These are phyloP conservation scores for Hyperoplus immaculatus DNA, from an alignment of 2,797 vertebrate species.

Conservation along the genomic window DNA sequence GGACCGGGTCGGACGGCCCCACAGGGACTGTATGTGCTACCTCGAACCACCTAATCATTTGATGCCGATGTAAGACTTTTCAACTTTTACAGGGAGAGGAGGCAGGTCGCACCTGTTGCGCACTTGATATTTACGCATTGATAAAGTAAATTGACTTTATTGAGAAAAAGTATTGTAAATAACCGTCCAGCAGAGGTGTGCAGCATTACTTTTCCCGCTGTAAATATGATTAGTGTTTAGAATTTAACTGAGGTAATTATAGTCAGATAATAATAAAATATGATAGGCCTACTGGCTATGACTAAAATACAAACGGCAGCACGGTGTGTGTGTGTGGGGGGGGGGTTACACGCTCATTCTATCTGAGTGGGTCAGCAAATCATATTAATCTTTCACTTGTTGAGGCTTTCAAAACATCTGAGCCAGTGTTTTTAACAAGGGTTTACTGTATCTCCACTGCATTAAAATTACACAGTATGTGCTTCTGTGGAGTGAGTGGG, in stretches of 20 bases:
- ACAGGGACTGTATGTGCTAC: conserved; percentile 87
- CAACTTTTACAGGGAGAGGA: conserved; percentile 46
- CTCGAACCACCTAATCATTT: conserved; percentile 85
- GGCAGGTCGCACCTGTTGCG: conserved; percentile 62
- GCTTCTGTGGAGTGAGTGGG: neutral
- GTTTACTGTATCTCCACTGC: conserved; percentile 1
- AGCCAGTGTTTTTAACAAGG: neutral
- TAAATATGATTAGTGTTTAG: neutral
- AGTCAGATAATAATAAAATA: neutral
- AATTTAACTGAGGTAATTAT: neutral
- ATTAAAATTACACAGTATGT: neutral
- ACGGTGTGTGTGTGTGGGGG: neutral
- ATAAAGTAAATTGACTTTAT: conserved; percentile 24
- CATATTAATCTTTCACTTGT: conserved; percentile 10
- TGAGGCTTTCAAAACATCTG: conserved; percentile 40
- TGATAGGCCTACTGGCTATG: neutral
- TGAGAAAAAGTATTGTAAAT: neutral
- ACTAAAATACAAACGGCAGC: neutral
- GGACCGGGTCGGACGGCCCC: conserved; percentile 84
- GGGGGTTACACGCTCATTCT: neutral
- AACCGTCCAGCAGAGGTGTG: neutral
- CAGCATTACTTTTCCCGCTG: neutral
- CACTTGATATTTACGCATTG: conserved; percentile 24
- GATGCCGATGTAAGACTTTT: conserved; percentile 85
- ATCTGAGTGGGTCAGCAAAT: conserved; percentile 21